These are phyloP conservation scores for Serinus canaria DNA, from an alignment of 2,113 vertebrate species.

Conservation along the genomic window DNA sequence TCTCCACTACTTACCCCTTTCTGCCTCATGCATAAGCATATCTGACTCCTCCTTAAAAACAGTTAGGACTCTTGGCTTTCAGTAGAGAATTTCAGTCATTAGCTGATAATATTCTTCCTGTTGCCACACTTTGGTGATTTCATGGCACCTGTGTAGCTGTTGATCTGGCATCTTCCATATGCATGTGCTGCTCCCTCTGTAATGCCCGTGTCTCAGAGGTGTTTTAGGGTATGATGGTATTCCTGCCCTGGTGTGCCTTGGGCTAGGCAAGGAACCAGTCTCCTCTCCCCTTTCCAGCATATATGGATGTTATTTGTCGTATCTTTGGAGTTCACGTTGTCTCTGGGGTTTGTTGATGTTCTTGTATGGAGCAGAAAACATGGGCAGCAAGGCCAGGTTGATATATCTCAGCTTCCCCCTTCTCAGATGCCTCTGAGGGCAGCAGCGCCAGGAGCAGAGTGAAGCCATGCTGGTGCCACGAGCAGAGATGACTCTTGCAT, in stretches of 20 bases:
- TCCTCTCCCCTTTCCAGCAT: not conserved
- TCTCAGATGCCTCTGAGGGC: too few species aligned
- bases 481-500: not conserved
- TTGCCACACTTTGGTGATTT: not conserved
- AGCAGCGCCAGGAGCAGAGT: not conserved
- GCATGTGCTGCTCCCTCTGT: fast-evolving
- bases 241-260: not conserved
- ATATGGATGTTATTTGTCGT: fast-evolving
- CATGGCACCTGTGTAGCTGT: not conserved
- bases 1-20: not conserved
- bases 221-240: not conserved
- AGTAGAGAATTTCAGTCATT: not conserved
- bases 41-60: not conserved
- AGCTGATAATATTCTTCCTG: not conserved
- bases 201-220: not conserved
- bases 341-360: not conserved
- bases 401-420: not conserved
- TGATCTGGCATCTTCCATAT: not conserved
- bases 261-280: not conserved
- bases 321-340: not conserved
- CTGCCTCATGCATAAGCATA: not conserved
- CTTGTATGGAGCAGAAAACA: not conserved
- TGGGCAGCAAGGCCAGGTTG: not conserved
- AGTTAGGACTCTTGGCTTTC: not conserved
- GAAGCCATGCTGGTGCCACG: fast-evolving